Evolutionary conservation across 2,797 vertebrate genomes (phyloP).

Genomic region (Acrossocheilus wenchowensis): DNA sequence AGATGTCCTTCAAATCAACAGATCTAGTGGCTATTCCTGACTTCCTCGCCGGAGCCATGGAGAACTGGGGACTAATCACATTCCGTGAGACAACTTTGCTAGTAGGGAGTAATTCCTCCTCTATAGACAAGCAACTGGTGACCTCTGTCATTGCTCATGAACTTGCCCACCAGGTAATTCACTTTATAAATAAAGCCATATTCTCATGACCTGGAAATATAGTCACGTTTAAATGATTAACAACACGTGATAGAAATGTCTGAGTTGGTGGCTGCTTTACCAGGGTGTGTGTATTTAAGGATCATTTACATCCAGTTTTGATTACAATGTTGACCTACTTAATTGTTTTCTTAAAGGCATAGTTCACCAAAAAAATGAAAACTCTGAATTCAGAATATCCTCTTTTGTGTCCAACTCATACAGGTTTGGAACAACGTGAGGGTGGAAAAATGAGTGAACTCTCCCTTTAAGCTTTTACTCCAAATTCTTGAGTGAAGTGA

Average conservation of each 20-base stretch:
- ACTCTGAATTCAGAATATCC: background rate
- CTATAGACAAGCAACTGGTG: constrained; percentile 86
- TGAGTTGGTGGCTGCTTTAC: background rate
- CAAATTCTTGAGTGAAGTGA: background rate
- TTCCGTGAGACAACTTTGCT: constrained; percentile 90
- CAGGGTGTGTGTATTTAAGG: background rate
- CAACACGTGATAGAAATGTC: background rate
- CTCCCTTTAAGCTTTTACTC: background rate
- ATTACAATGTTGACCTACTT: background rate
- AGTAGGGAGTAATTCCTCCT: constrained; percentile 82
- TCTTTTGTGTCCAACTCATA: background rate
- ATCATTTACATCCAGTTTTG: background rate
- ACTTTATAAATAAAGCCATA: background rate
- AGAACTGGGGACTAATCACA: constrained; percentile 97
- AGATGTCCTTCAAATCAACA: constrained; percentile 62
- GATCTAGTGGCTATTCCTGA: constrained; percentile 96
- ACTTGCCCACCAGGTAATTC: constrained; percentile 92
- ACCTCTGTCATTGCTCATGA: constrained; percentile 92
- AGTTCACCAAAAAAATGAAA: background rate
- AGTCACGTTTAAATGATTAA: background rate
- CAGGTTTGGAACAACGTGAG: background rate
- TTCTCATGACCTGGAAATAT: background rate
- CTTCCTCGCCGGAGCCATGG: constrained; percentile 94
- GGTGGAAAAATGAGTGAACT: background rate
- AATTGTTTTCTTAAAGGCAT: background rate